Evolutionary conservation across 2,797 vertebrate species (phyloP).

Genomic region (Cryptoblepharus egeriae): DNA sequence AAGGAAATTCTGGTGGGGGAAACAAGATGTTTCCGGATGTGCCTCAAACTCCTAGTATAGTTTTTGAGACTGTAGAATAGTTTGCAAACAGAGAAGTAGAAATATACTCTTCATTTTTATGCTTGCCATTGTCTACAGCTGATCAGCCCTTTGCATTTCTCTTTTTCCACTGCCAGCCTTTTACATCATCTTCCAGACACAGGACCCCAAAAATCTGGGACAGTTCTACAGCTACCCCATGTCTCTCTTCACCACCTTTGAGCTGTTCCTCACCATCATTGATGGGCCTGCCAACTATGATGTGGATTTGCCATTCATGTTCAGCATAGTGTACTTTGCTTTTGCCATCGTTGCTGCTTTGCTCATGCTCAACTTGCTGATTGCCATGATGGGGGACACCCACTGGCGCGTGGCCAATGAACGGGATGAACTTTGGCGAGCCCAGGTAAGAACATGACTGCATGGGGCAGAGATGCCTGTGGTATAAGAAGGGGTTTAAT

Average conservation of each 20-base stretch:
- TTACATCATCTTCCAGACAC: slow-evolving; percentile 81
- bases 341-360: slow-evolving; percentile 80
- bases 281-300: slow-evolving; percentile 81
- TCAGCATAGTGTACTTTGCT: slow-evolving; percentile 74
- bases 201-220: slow-evolving; percentile 73
- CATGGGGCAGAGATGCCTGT: accelerated
- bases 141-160: neutral
- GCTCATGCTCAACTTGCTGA: slow-evolving; percentile 83
- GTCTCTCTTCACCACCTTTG: slow-evolving; percentile 81
- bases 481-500: neutral
- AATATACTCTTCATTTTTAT: neutral
- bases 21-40: neutral
- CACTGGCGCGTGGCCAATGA: slow-evolving; percentile 82
- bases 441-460: slow-evolving; percentile 71
- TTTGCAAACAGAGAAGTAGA: neutral
- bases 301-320: slow-evolving; percentile 80
- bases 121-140: neutral
- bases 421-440: slow-evolving; percentile 81
- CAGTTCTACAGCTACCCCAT: slow-evolving; percentile 79
- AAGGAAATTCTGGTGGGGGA: neutral
- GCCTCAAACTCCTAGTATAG: neutral
- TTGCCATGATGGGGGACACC: slow-evolving; percentile 85
- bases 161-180: slow-evolving; percentile 69
- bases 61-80: neutral
- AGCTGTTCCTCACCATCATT: slow-evolving; percentile 82